Evolutionary conservation across 2,113 vertebrate genomes (phyloP).

Genomic region (Hemichromis elongatus): DNA sequence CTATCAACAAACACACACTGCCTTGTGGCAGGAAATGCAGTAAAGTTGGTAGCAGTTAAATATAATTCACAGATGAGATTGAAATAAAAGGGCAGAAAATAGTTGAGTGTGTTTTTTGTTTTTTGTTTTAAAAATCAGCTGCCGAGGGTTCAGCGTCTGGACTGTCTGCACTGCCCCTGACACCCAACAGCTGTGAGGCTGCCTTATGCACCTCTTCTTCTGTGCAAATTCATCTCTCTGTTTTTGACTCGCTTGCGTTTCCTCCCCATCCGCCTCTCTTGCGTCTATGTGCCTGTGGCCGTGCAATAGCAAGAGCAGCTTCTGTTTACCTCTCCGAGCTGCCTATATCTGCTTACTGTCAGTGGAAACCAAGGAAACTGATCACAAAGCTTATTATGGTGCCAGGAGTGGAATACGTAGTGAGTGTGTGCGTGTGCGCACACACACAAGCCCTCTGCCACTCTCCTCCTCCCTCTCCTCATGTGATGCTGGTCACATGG

Average conservation of each 20-base stretch:
- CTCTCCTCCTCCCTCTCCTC: constrained; percentile 44
- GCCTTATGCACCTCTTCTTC: neutral
- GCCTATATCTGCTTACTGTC: constrained; percentile 71
- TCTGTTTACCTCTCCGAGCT: constrained; percentile 61
- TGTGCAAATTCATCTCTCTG: constrained; percentile 8
- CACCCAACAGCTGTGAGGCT: neutral
- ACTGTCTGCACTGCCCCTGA: neutral
- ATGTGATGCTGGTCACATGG: constrained; percentile 77
- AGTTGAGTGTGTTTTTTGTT: neutral
- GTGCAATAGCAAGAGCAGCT: constrained; percentile 43
- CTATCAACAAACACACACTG: neutral
- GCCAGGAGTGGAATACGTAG: constrained; percentile 34
- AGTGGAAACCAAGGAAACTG: constrained; percentile 71
- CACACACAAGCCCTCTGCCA: neutral
- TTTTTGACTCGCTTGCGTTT: constrained; percentile 5
- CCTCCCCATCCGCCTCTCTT: constrained; percentile 15
- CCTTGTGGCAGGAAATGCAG: neutral
- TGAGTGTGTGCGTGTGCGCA: neutral
- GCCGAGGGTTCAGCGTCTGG: neutral
- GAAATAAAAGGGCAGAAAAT: neutral
- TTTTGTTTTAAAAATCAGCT: neutral
- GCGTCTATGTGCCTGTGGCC: constrained; percentile 34
- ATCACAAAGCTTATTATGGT: constrained; percentile 72
- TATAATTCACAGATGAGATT: neutral
- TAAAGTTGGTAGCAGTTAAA: neutral